Conservation (phyloP, 2,888 invertebrate species). For the Mystacides longicornis region DNA sequence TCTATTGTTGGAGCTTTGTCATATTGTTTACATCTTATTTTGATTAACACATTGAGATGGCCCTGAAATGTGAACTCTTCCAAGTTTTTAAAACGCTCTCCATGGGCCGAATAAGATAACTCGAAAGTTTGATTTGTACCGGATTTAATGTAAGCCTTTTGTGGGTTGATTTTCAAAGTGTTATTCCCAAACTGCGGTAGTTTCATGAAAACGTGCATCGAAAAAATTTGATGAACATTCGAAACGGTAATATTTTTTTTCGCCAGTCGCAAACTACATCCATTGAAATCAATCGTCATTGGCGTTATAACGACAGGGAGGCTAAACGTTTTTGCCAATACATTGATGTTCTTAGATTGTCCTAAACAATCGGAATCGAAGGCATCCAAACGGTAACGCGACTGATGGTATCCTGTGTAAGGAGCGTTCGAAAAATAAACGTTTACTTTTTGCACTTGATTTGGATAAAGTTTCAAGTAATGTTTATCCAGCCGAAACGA, state of each 20-base stretch:
- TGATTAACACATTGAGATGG: slow-evolving; percentile 1
- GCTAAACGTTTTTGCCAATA: slow-evolving; percentile 11
- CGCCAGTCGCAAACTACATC: neutral
- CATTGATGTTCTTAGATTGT: neutral
- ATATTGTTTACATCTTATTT: slow-evolving; percentile 9
- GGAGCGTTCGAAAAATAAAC: slow-evolving; percentile 12
- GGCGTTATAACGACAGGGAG: slow-evolving; percentile 10
- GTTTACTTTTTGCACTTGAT: slow-evolving; percentile 4
- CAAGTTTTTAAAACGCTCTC: neutral
- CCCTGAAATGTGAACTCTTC: slow-evolving; percentile 7
- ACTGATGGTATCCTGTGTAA: slow-evolving; percentile 9
- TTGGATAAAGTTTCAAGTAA: slow-evolving; percentile 4
- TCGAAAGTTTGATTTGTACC: slow-evolving; percentile 5
- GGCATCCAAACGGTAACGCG: slow-evolving; percentile 7
- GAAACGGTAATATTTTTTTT: slow-evolving; percentile 3
- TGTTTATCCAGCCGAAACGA: slow-evolving; percentile 11
- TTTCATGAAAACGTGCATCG: slow-evolving; percentile 5
- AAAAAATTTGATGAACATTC: slow-evolving; percentile 8
- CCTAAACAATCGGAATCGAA: neutral
- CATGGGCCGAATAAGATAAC: slow-evolving; percentile 3
- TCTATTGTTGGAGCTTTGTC: slow-evolving; percentile 7
- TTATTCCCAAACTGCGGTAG: slow-evolving; percentile 3
- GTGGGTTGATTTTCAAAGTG: slow-evolving; percentile 1
- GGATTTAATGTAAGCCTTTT: slow-evolving; percentile 7
- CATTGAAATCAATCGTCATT: slow-evolving; percentile 7